Base-by-base conservation (phyloP, 2,113 vertebrate species). In the Recurvirostra avosetta region DNA sequence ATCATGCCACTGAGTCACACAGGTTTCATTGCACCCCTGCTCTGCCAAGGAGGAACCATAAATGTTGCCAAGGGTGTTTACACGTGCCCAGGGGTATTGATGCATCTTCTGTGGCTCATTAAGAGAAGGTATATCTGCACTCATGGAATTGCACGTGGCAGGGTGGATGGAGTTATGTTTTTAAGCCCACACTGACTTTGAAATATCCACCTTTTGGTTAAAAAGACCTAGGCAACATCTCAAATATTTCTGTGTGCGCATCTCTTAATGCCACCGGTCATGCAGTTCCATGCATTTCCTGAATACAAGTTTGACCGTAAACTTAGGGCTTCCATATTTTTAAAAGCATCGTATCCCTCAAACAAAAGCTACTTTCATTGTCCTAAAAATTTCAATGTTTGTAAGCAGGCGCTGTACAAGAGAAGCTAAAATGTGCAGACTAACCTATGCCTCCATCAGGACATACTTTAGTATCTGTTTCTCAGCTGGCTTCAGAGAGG, bases 181-280 rank as follows among this genome's bases (percentile, higher is more conserved):
- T 56, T 13, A 53, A 91, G 36, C 19, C 40, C 56, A 14, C 7
- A 0, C 5, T 10, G 32, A 8, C 58, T 32, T 38, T 36, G 22
- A 61, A 76, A 77, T 26, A 11, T 41, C 79, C 30, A 5, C 14
- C 4, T 77, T 67, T 74, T 1, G 1, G 11, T 29, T 58, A 29
- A 56, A 74, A 72, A 45, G 25, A 18, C 12, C 26, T 19, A 23
- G 27, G 14, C 6, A 19, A 71, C 19, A 34, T 53, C 59, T 55
- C 9, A 52, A 27, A 29, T 2, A 0, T 23, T 59, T 34, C 10
- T 36, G 9, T 5, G 19, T 5, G 1, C 0, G 0, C 43, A 30
- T 21, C 4, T 53, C 16, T 38, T 55, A 6, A 18, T 66, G 59
- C 40, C 50, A 15, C 23, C 1, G 0, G 11, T 43, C 15, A 1